Evolutionary conservation across 92 coral and sea anemone species (phyloP).

Genomic region (Parazoanthus swiftii): DNA sequence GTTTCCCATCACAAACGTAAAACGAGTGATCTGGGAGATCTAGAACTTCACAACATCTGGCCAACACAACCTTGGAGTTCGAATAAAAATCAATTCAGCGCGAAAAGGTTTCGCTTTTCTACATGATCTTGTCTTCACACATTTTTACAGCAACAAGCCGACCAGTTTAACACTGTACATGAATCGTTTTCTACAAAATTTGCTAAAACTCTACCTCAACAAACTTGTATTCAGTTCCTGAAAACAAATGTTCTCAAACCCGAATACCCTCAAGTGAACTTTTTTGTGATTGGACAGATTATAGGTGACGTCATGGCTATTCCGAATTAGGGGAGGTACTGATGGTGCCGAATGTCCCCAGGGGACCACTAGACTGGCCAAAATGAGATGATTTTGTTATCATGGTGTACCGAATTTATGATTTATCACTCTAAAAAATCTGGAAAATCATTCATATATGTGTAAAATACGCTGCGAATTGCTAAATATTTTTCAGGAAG

Average conservation of each 20-base stretch:
- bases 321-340: slow-evolving; percentile 9
- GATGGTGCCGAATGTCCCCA: background rate
- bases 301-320: slow-evolving; percentile 19
- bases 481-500: no score
- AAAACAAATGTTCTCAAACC: slow-evolving; percentile 16
- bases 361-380: no score
- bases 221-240: background rate
- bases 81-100: slow-evolving; percentile 7
- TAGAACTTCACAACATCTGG: slow-evolving; percentile 37
- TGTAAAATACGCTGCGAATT: no score
- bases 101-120: background rate
- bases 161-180: background rate
- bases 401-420: no score
- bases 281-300: slow-evolving; percentile 9
- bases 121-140: slow-evolving; percentile 14
- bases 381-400: no score
- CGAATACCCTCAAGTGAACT: slow-evolving; percentile 6
- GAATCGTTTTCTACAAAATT: slow-evolving; percentile 4
- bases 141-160: background rate
- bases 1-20: slow-evolving; percentile 74
- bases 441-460: no score
- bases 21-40: slow-evolving; percentile 8
- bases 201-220: background rate
- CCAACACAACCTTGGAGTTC: slow-evolving; percentile 18
- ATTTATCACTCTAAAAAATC: no score